These are phyloP conservation scores for Pseudobourletiella spinata DNA, from an alignment of 1,140 invertebrate species.

Conservation along the genomic window DNA sequence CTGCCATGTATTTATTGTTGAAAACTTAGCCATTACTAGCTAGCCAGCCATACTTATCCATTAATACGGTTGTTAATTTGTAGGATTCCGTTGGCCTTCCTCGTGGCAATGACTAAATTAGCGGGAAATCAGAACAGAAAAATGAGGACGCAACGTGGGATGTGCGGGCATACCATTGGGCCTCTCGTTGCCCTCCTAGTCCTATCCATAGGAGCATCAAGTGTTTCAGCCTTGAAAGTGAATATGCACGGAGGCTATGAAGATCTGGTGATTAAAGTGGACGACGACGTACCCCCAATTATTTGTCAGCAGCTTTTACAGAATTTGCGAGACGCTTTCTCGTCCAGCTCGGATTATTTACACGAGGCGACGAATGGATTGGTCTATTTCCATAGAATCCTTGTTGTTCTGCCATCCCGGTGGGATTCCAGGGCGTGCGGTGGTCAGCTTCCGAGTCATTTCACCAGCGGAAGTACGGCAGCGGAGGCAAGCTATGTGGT, in stretches of 20 bases:
- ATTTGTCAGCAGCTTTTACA: conserved; percentile 23
- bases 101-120: not conserved
- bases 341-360: conserved; percentile 46
- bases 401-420: conserved; percentile 46
- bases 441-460: conserved; percentile 29
- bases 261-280: conserved; percentile 15
- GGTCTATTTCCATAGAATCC: conserved; percentile 46
- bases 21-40: no score
- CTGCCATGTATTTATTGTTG: no score
- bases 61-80: not conserved
- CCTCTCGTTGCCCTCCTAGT: no score
- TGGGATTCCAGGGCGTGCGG: conserved; percentile 40
- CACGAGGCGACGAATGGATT: conserved; percentile 46
- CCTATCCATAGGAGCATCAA: not conserved
- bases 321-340: conserved; percentile 43
- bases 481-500: conserved; percentile 45
- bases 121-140: no score
- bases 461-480: conserved; percentile 34
- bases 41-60: no score
- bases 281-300: conserved; percentile 22
- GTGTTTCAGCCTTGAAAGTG: conserved; percentile 3
- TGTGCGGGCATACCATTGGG: no score
- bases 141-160: no score
- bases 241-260: conserved; percentile 19
- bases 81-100: not conserved